These are phyloP conservation scores for Drosophila emarginata DNA, from an alignment of 2,888 invertebrate species.

Conservation along the genomic window DNA sequence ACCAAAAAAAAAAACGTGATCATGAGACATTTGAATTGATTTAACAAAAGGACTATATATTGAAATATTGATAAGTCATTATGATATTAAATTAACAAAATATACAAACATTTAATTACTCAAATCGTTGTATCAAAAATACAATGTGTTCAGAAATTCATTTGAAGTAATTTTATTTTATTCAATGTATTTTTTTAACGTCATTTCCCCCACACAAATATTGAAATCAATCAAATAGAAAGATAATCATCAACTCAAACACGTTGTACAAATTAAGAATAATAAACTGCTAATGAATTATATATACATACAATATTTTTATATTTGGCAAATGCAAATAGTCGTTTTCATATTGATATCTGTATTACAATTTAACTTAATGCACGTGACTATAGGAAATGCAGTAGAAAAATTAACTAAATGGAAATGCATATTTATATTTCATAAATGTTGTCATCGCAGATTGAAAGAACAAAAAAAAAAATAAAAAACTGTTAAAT, in stretches of 20 bases:
- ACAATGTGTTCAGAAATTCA: too few relatives aligned
- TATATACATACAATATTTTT: conserved; percentile 1
- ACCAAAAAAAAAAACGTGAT: too few relatives aligned
- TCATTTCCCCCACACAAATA: background rate
- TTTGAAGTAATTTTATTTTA: background rate
- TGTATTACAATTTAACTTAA: conserved; percentile 13
- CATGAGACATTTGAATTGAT: background rate
- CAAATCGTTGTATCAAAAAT: background rate
- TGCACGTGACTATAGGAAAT: conserved; percentile 23
- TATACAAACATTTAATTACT: background rate
- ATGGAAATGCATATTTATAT: background rate
- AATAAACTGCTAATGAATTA: conserved; percentile 22
- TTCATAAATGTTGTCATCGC: conserved; percentile 6
- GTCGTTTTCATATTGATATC: conserved; percentile 20
- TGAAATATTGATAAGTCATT: background rate
- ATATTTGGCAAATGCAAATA: conserved; percentile 15
- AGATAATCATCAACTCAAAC: background rate
- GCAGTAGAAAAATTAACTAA: background rate
- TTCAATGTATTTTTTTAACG: background rate
- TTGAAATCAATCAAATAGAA: conserved; percentile 4
- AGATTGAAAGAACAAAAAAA: background rate
- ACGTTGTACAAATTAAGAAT: conserved; percentile 1
- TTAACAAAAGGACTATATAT: background rate
- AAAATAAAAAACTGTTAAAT: background rate
- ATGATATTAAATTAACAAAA: background rate